Base-by-base conservation (phyloP, 2,888 invertebrate genomes). In the Calameuta pallipes region DNA sequence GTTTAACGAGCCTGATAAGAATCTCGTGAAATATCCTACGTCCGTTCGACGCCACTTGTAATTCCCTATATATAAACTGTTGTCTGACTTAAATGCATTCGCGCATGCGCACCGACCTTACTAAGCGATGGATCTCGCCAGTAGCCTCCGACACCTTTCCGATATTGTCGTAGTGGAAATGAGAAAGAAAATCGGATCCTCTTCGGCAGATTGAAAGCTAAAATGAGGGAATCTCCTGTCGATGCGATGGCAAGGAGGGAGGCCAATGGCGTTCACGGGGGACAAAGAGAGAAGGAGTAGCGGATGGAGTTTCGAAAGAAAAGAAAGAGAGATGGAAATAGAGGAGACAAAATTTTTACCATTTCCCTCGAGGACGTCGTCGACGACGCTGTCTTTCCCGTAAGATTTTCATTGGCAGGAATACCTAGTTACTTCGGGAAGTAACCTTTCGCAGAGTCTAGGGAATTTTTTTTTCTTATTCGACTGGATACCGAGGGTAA, bases 101-200 rank as follows among this genome's bases (percentile, higher is more conserved):
- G 56, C 56, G 56, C 23, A 56, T 56, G 56, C 56, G 56, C 56
- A 56, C 23, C 0, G 2, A 9, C 6, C 2, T 6, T 9, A 15
- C 23, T 23, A 23, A 56, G 2, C 9, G 56, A 56, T 9, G 9
- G 9, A 56, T 56, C 23, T 56, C 23, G 4, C 6, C 56, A 9
- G 80, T 80, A 74, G 75, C 68, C 76, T 81, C 82, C 56, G 56
- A 75, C 75, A 78, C 76, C 79, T 80, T 74, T 80, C 82, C 86
- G 83, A 89, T 87, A 88, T 87, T 85, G 85, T 86, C 87, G 82
- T 84, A 84, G 85, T 88, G 85, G 87, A 89, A 89, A 89, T 87
- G 89, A 88, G 88, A 86, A 85, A 85, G 89, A 89, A 89, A 90
- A 90, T 89, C 88, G 84, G 85, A 87, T 88, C 86, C 85, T 83